Base-by-base conservation (phyloP, 2,797 vertebrate genomes). In the Anomalospiza imberbis region DNA sequence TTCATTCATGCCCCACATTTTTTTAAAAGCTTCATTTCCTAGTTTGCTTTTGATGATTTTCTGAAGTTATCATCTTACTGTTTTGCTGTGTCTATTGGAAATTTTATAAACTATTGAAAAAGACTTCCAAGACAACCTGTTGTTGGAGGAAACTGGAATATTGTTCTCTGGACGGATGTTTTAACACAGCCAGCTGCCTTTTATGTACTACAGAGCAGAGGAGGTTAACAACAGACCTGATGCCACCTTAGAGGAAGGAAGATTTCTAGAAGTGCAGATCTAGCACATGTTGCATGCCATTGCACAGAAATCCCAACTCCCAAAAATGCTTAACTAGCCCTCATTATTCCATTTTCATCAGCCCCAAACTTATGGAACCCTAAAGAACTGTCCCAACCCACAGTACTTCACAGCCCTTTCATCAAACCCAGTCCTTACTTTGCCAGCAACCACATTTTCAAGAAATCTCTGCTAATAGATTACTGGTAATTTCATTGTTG, bases 121-220 rank as follows among this genome's bases (percentile, higher is more conserved):
- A 95, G 72, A 83, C 81, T 83, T 93, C 92, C 91, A 79, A 88
- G 91, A 61, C 31, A 0, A 50, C 70, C 66, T 17, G 65, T 77
- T 66, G 51, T 21, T 92, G 82, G 61, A 96, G 94, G 94, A 95
- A 94, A 75, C 78, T 15, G 29, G 34, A 95, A 96, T 95, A 94
- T 96, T 96, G 92, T 95, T 97, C 92, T 95, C 70, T 74, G 91
- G 40, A n/a, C 32, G 73, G 93, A 96, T 95, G 93, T 95, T 94
- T 94, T 88, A 95, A 77, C 57, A 79, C 51, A 77, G 44, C 36
- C 71, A 87, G 75, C 31, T 88, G 78, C 34, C 84, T 95, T 95
- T 94, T 45, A 89, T 94, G 84, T 95, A 31, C 66, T 12, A 83
- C 54, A 85, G 78, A 85, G 20, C 50, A 88, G 65, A 91, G 72